Evolutionary conservation across 2,797 vertebrate genomes (phyloP), one percentile per base, ranked within the genome.

Genomic region (Tamandua tetradactyla): DNA sequence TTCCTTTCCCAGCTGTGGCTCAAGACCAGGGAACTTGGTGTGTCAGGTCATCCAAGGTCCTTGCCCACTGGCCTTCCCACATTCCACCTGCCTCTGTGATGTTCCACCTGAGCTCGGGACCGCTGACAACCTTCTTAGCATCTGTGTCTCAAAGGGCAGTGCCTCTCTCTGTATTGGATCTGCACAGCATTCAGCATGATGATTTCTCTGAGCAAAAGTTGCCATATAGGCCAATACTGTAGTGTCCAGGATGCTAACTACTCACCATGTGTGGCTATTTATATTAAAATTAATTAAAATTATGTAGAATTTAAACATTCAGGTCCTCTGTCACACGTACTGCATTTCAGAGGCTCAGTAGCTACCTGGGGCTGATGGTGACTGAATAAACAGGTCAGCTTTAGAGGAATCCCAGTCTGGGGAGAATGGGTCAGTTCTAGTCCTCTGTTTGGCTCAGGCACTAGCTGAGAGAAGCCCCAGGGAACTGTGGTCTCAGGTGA

Each of bases 201-300:
- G 42, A 52, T 32, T 22, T 88, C 27, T 68, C 30, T 15, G 23
- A 78, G 13, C 25, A 84, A 37, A 83, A 59, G 5, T 20, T 81
- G 8, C 55, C 22, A 62, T 40, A 30, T 42, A 32, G 61, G 52
- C 17, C 55, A 71, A 8, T 40, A 35, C n/a, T 35, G 7, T 78
- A n/a, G 22, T 79, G 2, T 79, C 49, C 23, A 42, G 5, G 44
- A 22, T 71, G 72, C 25, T 78, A 61, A 37, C n/a, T 12, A 40
- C 6, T 37, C 68, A 62, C 61, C 32, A 47, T 57, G 25, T 55
- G 32, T 62, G 23, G 13, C 71, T 75, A 30, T 69, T 91, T 81
- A 66, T 20, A 44, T 71, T 78, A 74, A 71, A 95, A 40, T 74
- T 49, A 76, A 72, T 66, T 61, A 40, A 59, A 81, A 72, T 55